These are phyloP conservation scores for Perca fluviatilis DNA, from an alignment of 2,113 vertebrate genomes.

Conservation along the genomic window DNA sequence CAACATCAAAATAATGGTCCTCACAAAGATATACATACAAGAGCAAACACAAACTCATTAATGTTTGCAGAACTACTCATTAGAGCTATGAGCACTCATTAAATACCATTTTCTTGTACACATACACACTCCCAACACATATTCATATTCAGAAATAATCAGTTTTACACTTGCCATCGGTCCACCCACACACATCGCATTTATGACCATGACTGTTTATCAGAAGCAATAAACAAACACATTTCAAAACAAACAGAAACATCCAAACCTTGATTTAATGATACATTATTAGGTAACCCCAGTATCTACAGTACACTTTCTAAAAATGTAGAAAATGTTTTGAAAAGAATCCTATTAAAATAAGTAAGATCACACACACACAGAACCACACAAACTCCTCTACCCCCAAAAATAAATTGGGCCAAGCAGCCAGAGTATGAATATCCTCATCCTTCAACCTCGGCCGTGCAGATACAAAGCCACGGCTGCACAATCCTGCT, in stretches of 20 bases:
- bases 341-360: slow-evolving; percentile 45
- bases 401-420: slow-evolving; percentile 54
- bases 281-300: not conserved
- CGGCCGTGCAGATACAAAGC: slow-evolving; percentile 48
- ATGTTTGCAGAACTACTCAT: not conserved
- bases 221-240: slow-evolving; percentile 2
- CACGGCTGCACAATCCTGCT: slow-evolving; percentile 58
- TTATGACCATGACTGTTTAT: not conserved
- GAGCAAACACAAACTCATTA: not conserved
- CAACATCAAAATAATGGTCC: not conserved
- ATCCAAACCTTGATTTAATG: not conserved
- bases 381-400: not conserved
- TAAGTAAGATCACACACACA: slow-evolving; percentile 14
- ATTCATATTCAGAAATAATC: slow-evolving; percentile 2
- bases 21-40: not conserved
- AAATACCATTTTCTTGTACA: not conserved
- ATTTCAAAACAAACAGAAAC: slow-evolving; percentile 14
- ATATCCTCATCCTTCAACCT: slow-evolving; percentile 71
- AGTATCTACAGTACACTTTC: not conserved
- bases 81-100: not conserved
- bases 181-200: slow-evolving; percentile 2
- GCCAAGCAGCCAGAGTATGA: slow-evolving; percentile 59
- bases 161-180: not conserved
- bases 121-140: slow-evolving; percentile 13
- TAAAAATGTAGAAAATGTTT: slow-evolving; percentile 27